A percentile compares a stretch with the other conserved stretches of the same genome.
Conservation (phyloP, 2,113 vertebrate genomes). For the Xyliphius kryptos region DNA sequence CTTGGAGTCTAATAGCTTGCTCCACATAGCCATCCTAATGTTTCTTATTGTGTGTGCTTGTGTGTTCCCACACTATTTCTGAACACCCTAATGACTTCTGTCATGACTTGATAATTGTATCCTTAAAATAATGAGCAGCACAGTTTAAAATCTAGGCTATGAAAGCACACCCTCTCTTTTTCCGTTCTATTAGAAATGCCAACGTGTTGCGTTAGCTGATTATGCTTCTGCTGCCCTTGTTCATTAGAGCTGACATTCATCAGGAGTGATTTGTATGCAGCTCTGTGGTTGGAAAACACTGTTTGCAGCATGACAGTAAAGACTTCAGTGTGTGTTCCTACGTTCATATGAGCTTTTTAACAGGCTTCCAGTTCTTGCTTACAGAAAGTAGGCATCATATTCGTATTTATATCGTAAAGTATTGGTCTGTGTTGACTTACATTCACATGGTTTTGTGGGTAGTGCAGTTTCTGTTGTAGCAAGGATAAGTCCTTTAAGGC, state of each 20-base stretch:
- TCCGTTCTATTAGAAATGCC: background rate
- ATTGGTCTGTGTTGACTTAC: conserved; percentile 48
- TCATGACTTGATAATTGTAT: conserved; percentile 41
- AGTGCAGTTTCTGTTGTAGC: conserved; percentile 39
- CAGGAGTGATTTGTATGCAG: background rate
- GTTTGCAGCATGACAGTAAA: conserved; percentile 2
- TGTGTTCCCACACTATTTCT: background rate
- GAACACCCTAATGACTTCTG: conserved; percentile 46
- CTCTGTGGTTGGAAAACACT: background rate
- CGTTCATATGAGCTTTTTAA: conserved; percentile 20
- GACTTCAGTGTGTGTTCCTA: conserved; percentile 39
- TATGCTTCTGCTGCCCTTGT: conserved; percentile 13
- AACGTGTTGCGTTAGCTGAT: background rate
- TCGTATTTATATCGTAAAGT: too few relatives aligned
- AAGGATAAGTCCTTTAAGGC: conserved; percentile 47
- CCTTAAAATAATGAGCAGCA: conserved; percentile 35
- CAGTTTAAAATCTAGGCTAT: conserved; percentile 33
- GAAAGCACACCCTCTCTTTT: conserved; percentile 30
- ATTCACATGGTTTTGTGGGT: conserved; percentile 54
- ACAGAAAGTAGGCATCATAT: conserved; percentile 48
- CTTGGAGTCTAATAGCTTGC: conserved; percentile 55
- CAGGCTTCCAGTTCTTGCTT: conserved; percentile 39
- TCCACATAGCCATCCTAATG: conserved; percentile 31
- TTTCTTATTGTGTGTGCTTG: background rate
- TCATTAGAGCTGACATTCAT: conserved; percentile 24